Conservation (phyloP, 2,113 vertebrate species). For the Hyperopisus bebe region DNA sequence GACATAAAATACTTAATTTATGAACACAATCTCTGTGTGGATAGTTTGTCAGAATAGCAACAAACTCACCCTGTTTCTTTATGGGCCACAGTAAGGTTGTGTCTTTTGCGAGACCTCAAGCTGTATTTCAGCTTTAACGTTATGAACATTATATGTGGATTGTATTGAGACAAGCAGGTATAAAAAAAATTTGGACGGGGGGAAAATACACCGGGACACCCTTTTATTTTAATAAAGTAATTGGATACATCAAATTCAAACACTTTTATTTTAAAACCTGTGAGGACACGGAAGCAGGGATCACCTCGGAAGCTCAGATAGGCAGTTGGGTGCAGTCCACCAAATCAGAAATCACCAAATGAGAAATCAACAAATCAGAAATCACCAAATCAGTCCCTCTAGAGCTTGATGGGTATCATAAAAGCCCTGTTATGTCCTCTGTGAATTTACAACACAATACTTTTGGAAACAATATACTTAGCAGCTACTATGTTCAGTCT, state of each 20-base stretch:
- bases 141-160: background rate
- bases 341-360: background rate
- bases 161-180: background rate
- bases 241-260: background rate
- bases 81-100: background rate
- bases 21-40: background rate
- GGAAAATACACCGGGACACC: background rate
- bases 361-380: background rate
- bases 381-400: background rate
- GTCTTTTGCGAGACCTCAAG: background rate
- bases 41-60: background rate
- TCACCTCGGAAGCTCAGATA: background rate
- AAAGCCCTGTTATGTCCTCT: background rate
- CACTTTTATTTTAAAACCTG: background rate
- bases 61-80: background rate
- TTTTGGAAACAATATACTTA: background rate
- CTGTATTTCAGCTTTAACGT: background rate
- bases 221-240: background rate
- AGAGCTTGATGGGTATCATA: background rate
- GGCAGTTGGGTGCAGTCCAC: background rate
- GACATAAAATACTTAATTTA: background rate
- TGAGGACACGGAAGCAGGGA: background rate
- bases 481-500: background rate
- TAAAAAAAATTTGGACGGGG: background rate
- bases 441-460: background rate